A percentile compares a stretch with the other conserved stretches of the same genome.
Evolutionary conservation across 2,113 vertebrate species (phyloP).

Genomic region (Chelonoidis abingdonii): DNA sequence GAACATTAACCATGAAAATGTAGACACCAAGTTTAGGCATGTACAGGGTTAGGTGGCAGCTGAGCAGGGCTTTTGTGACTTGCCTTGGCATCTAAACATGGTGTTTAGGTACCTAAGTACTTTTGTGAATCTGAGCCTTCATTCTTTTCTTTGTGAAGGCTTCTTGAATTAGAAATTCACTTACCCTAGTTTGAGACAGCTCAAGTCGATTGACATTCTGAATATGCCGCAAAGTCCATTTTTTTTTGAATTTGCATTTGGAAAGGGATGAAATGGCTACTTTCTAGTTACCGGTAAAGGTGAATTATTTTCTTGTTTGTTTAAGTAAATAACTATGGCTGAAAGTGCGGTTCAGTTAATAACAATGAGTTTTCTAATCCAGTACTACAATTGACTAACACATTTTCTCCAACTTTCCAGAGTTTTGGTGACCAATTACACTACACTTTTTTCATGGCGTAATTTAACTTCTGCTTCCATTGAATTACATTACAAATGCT

Average conservation of each 20-base stretch:
- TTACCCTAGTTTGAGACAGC: conserved; percentile 1
- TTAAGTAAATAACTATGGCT: background rate
- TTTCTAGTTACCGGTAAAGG: background rate
- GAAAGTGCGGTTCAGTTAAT: background rate
- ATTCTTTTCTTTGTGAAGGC: background rate
- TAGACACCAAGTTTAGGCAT: background rate
- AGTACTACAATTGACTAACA: background rate
- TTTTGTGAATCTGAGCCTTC: background rate
- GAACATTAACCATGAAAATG: background rate
- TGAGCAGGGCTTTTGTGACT: background rate
- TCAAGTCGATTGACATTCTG: background rate
- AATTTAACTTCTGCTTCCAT: background rate
- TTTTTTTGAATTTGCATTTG: background rate
- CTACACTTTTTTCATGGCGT: background rate
- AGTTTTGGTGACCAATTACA: background rate
- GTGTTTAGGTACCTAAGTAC: background rate
- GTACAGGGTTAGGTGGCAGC: background rate
- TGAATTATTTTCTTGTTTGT: background rate
- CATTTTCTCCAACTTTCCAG: background rate
- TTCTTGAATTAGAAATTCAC: background rate
- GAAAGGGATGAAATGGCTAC: background rate
- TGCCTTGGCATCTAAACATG: background rate
- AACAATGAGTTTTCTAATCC: background rate
- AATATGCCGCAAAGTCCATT: background rate
- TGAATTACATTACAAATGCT: background rate